These are phyloP conservation scores for Pangasius krempfi DNA, from an alignment of 2,797 vertebrate genomes.

Conservation along the genomic window DNA sequence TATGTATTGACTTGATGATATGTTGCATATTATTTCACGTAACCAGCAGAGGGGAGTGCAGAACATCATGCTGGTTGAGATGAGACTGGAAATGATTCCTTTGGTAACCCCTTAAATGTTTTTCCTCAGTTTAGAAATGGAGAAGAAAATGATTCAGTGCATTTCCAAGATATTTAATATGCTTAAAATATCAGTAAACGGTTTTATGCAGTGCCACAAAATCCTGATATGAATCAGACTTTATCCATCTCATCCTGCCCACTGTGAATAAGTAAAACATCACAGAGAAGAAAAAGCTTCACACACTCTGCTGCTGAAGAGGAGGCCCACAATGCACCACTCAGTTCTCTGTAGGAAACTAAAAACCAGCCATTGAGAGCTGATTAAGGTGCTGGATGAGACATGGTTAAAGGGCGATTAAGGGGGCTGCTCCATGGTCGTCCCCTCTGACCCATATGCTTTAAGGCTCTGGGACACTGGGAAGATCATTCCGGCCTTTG, in stretches of 20 bases:
- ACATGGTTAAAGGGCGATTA: background rate
- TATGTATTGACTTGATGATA: background rate
- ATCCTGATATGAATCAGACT: constrained; percentile 48
- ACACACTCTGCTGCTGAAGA: background rate
- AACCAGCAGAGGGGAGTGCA: constrained; percentile 23
- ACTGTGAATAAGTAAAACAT: constrained; percentile 57
- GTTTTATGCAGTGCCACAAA: background rate
- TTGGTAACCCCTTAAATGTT: background rate
- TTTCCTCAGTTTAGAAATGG: background rate
- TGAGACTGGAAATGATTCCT: background rate
- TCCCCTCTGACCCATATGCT: background rate
- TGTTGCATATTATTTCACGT: background rate
- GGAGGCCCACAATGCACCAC: background rate
- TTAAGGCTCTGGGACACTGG: background rate
- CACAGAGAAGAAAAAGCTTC: constrained; percentile 33
- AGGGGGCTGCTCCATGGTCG: constrained; percentile 8
- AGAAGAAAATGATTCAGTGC: background rate
- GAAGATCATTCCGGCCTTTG: constrained; percentile 28
- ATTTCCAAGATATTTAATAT: background rate
- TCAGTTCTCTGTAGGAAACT: constrained; percentile 5
- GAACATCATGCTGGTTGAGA: background rate
- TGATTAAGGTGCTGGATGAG: constrained; percentile 18
- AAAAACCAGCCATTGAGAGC: constrained; percentile 4
- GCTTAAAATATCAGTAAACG: background rate
- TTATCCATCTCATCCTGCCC: constrained; percentile 53